phyloP scores from a whole-genome alignment of 1,140 invertebrate genomes.

The Drosophila virilis region DNA sequence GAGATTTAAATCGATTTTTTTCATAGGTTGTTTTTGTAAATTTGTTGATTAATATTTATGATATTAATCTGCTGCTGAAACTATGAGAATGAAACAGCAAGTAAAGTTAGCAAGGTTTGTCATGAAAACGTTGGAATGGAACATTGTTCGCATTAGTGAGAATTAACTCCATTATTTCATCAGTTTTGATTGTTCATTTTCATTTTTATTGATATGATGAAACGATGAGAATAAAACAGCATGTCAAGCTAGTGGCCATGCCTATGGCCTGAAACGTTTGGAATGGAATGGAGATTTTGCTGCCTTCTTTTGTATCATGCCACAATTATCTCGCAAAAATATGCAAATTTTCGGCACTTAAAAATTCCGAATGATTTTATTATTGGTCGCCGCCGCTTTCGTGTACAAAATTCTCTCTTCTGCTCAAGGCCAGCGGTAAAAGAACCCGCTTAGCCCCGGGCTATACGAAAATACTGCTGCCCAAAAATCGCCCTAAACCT shows the following conservation, averaged over 20 bases:
- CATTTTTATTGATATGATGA: no score
- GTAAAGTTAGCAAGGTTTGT: not conserved
- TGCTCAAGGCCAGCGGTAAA: constrained; percentile 43
- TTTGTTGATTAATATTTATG: no score
- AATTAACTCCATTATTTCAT: not conserved
- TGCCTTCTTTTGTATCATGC: constrained; percentile 11
- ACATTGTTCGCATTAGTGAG: not conserved
- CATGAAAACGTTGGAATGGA: not conserved
- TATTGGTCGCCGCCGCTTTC: not conserved
- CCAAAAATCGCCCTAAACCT: constrained; percentile 62
- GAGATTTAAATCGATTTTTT: not conserved
- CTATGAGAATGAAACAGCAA: not conserved
- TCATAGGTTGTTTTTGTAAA: no score
- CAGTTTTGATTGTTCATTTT: no score
- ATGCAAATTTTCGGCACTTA: constrained; percentile 60
- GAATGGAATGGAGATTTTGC: constrained; percentile 3
- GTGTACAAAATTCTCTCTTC: constrained; percentile 8
- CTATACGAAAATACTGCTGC: not conserved
- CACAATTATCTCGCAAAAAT: constrained; percentile 48
- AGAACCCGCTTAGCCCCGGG: constrained; percentile 31
- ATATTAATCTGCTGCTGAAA: no score
- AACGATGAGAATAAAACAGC: not conserved
- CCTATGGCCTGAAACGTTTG: not conserved
- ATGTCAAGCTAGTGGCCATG: not conserved
- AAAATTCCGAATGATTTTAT: constrained; percentile 37